Conservation (phyloP, 2,113 vertebrate species). For the Nibea coibor region DNA sequence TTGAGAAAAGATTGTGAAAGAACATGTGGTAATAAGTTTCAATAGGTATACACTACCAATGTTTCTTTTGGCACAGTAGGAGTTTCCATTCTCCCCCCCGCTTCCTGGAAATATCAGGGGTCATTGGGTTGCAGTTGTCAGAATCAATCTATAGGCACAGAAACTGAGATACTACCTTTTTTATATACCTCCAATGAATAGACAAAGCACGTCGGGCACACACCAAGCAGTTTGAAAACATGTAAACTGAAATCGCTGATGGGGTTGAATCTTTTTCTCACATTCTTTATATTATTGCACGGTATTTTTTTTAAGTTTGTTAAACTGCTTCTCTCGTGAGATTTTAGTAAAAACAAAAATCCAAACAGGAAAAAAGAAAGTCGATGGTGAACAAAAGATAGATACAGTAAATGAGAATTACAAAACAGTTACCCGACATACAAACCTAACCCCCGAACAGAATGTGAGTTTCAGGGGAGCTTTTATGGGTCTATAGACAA, state of each 20-base stretch:
- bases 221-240: background rate
- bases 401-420: no score
- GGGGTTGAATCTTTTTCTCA: background rate
- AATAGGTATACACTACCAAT: conserved; percentile 25
- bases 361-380: background rate
- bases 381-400: background rate
- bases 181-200: background rate
- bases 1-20: conserved; percentile 40
- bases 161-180: background rate
- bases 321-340: background rate
- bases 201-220: background rate
- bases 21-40: conserved; percentile 57
- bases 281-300: background rate
- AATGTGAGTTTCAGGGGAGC: background rate
- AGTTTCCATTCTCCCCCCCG: conserved; percentile 42
- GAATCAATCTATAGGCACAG: conserved; percentile 19
- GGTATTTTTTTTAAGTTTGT: background rate
- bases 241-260: background rate
- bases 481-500: background rate
- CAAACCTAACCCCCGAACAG: background rate
- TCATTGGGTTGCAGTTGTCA: conserved; percentile 51
- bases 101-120: conserved; percentile 49
- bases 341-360: conserved; percentile 4
- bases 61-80: conserved; percentile 52
- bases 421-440: background rate